Evolutionary conservation across 1,140 invertebrate genomes (phyloP), one percentile per base, ranked within the genome.

Genomic region (Zaprionus vittiger): DNA sequence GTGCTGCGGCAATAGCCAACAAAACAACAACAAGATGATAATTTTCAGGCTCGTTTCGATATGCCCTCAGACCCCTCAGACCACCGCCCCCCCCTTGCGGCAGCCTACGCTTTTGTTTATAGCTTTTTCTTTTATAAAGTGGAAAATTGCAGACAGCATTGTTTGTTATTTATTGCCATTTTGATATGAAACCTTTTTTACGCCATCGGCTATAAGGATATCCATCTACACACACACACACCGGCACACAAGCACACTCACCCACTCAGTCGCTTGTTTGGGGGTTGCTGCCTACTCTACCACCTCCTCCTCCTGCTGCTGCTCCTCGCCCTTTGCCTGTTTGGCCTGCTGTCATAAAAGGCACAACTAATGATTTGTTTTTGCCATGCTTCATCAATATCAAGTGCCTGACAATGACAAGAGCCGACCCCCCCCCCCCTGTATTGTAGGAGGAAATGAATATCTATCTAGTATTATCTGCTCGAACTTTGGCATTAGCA

Each of bases 111-210:
- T 79, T 80, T 84, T 89, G 83, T 87, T 87, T 89, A 87, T 89
- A 74, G 83, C 78, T 73, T 73, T 83, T 79, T 84, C 81, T 89
- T 87, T 87, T 84, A 89, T 84, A 87, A 87, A 87, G 85, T 87
- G 83, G 83, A 89, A 87, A 89, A 87, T 87, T 87, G 84, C 83
- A 87, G 83, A 87, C 83, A 89, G 83, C 83, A 87, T 87, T 87
- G 83, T 87, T 87, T 87, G 83, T 87, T 87, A 87, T 87, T 87
- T 87, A 87, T 87, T 89, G 84, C 83, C 84, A 87, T 89, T 87
- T 87, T 87, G 83, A 87, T 87, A 87, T 81, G 78, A 84, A 79
- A 80, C 84, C 69, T 89, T 87, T 77, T 81, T 82, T 73, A 73
- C 57, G 66, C 60, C 67, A 37, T 28, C 12, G 60, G 60, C 67